Evolutionary conservation across 2,113 vertebrate genomes (phyloP).

Genomic region (Elanoides forficatus): DNA sequence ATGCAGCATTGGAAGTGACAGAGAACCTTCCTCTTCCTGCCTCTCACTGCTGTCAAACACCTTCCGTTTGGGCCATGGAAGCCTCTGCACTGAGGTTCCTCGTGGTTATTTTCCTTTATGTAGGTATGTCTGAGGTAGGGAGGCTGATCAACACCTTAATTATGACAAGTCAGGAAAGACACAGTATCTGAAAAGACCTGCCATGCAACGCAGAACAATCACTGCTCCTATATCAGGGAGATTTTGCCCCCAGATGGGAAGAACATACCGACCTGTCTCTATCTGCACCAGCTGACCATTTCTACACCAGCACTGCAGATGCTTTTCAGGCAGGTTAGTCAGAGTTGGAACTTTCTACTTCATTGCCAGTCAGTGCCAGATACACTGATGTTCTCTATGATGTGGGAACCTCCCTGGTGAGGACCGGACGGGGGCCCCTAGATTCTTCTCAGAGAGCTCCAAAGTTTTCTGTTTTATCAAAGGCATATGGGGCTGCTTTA

Average conservation of each 20-base stretch:
- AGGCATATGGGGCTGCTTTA: neutral
- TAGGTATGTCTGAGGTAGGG: neutral
- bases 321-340: neutral
- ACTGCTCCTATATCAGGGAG: neutral
- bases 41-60: neutral
- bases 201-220: neutral
- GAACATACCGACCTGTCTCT: neutral
- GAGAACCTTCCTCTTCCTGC: neutral
- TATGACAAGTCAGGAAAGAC: neutral
- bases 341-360: neutral
- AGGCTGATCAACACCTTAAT: neutral
- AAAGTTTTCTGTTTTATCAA: neutral
- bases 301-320: neutral
- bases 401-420: neutral
- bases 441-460: neutral
- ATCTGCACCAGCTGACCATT: neutral
- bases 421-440: neutral
- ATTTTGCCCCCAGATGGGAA: neutral
- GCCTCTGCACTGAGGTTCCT: neutral
- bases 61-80: neutral
- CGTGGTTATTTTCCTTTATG: neutral
- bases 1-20: neutral
- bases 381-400: neutral
- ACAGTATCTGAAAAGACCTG: neutral
- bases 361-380: neutral